Base-by-base conservation (phyloP, 2,888 invertebrate species). In the Drosophila paracracens region DNA sequence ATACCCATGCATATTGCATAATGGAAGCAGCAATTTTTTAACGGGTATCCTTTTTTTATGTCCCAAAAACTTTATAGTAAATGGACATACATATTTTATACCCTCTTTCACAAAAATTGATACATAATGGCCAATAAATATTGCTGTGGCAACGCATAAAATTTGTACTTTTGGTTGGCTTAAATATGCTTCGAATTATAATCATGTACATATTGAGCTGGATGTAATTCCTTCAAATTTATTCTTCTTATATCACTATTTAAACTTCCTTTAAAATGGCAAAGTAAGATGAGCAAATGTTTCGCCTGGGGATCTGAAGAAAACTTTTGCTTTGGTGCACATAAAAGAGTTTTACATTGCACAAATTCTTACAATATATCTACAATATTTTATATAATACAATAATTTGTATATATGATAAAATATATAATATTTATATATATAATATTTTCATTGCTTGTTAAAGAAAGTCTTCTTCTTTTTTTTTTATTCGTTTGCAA, bases 1-100 rank as follows among this genome's bases (percentile, higher is more conserved):
- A 70, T 50, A n/a, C 27, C 46, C 50, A 25, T 36, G 38, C 60
- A 61, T 36, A 67, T 61, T 52, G 54, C 38, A 66, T 38, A 43
- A 53, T 29, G 73, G 25, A 13, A 10, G 5, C 21, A 21, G 33
- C 27, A 46, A 31, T 51, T 52, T 29, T 57, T 66, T 54, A 72
- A 64, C 61, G 58, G 57, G 1, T 27, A 25, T 35, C 50, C 59
- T 48, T 61, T 54, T 27, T 10, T 35, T 58, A 48, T 59, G 31
- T 50, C 18, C 10, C 36, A 27, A 54, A 16, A 57, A 60, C 35
- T 3, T 33, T 25, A 51, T 35, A 46, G 46, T 46, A 40, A 40
- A 40, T 13, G 35, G 6, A 25, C 7, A n/a, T 21, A 16, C n/a
- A 56, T 56, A 38, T 27, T 36, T 56, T 27, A 38, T 18, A 1